Evolutionary conservation across 2,113 vertebrate species (phyloP).

Genomic region (Ancistrus triradiatus): DNA sequence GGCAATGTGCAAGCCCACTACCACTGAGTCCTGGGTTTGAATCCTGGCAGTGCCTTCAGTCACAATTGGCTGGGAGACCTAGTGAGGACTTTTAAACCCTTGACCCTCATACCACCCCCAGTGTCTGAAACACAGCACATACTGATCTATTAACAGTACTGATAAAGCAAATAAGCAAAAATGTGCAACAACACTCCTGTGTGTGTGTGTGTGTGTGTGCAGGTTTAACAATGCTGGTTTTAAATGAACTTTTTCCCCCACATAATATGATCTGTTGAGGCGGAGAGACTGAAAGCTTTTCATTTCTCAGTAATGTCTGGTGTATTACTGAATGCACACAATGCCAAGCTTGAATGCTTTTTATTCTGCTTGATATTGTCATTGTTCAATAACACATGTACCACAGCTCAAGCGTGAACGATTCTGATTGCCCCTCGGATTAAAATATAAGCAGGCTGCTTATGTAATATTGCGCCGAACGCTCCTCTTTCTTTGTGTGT

Average conservation of each 20-base stretch:
- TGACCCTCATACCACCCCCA: no score
- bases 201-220: no score
- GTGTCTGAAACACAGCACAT: no score
- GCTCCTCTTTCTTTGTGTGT: not conserved
- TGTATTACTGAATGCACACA: slow-evolving; percentile 39
- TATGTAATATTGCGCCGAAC: slow-evolving; percentile 31
- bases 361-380: slow-evolving; percentile 50
- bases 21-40: no score
- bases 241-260: slow-evolving; percentile 19
- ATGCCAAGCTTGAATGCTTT: slow-evolving; percentile 46
- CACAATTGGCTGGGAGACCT: no score
- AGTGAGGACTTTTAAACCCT: no score
- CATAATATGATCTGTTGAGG: slow-evolving; percentile 31
- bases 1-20: no score
- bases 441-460: slow-evolving; percentile 46
- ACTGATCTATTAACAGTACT: no score
- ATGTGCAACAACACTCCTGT: no score
- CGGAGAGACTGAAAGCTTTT: slow-evolving; percentile 46
- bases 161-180: no score
- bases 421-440: slow-evolving; percentile 50
- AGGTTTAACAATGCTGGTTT: slow-evolving; percentile 17
- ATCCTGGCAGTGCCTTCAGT: no score
- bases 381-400: slow-evolving; percentile 51
- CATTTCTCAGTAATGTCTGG: slow-evolving; percentile 42
- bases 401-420: slow-evolving; percentile 52